phyloP scores from a whole-genome alignment of 64 coral and sea anemone genomes.

The Orbicella faveolata region DNA sequence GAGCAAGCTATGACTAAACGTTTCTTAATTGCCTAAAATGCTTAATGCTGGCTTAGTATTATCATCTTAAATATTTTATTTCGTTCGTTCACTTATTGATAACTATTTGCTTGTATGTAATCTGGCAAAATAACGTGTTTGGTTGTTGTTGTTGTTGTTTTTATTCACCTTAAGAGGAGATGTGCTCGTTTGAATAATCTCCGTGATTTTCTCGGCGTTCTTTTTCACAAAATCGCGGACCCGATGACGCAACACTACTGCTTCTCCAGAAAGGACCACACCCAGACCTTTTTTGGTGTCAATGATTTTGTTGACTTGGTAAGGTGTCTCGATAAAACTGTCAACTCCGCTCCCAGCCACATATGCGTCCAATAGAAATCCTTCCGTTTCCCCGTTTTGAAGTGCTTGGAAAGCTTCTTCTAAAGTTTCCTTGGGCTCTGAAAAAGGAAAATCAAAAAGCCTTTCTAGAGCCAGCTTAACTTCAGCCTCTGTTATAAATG shows the following conservation, averaged over 20 bases:
- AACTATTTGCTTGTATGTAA: too few species aligned
- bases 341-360: slow-evolving; percentile 2
- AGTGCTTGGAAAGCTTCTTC: neutral
- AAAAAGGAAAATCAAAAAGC: neutral
- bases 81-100: too few species aligned
- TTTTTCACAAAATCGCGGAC: slow-evolving; percentile 13
- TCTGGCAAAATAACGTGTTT: too few species aligned
- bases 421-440: slow-evolving; percentile 1
- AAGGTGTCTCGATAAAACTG: neutral
- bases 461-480: too few species aligned
- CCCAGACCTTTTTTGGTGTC: slow-evolving; percentile 1
- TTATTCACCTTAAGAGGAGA: neutral
- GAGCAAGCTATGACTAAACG: too few species aligned
- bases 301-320: slow-evolving; percentile 17
- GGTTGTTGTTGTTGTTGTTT: neutral
- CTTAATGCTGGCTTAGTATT: too few species aligned
- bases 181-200: slow-evolving; percentile 20
- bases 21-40: too few species aligned
- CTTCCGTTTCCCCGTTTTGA: slow-evolving; percentile 1
- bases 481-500: too few species aligned
- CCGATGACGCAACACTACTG: neutral
- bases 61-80: too few species aligned
- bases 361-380: slow-evolving; percentile 24
- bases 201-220: neutral
- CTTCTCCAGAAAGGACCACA: slow-evolving; percentile 27